Base-by-base conservation (phyloP, 1,140 invertebrate genomes). In the Microplitis mediator region DNA sequence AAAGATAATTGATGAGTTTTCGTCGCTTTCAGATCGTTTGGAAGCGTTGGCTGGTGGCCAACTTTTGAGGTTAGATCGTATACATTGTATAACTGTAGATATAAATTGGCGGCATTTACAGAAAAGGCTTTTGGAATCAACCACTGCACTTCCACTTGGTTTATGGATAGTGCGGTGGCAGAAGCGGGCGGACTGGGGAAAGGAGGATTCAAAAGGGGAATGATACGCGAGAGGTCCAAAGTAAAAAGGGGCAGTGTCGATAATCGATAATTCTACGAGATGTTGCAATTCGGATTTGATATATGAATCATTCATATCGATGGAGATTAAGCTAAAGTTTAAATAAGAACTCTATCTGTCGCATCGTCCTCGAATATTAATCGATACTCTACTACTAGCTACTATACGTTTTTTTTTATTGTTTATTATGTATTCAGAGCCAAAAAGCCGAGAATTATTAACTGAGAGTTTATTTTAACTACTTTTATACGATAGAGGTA, bases 301-400 rank as follows among this genome's bases (percentile, higher is more conserved):
- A 54, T 32, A 71, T 71, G 69, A 71, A 71, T 71, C 39, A 71
- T 63, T 71, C 60, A 71, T 71, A 54, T 35, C 61, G 14, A 54
- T 64, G 60, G 39, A 68, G 51, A 68, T 68, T 68, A 56, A 51
- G 14, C 52, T 34, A 13, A 13, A 63, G 32, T 63, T 63, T 35
- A 63, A 63, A 63, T 63, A 63, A 36, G 35, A 63, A 39, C 31
- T 23, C 23, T 9, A 36, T 63, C 9, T 6, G 11, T 13, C 8
- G 34, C 35, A 36, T 63, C 34, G 35, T 61, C 31, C 11, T 36
- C 14, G 61, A 35, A 13, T 36, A 35, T n/a, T 36, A 39, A 36
- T 63, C 32, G 13, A n/a, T 63, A 50, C 13, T 54, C 14, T 4
- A 54, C 52, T 51, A 45, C 23, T n/a, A 14, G 3, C 13, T 35